Percentiles rank a stretch among this genome's conserved stretches.
Conservation (phyloP, 2,797 vertebrate species). For the Eleutherodactylus coqui region DNA sequence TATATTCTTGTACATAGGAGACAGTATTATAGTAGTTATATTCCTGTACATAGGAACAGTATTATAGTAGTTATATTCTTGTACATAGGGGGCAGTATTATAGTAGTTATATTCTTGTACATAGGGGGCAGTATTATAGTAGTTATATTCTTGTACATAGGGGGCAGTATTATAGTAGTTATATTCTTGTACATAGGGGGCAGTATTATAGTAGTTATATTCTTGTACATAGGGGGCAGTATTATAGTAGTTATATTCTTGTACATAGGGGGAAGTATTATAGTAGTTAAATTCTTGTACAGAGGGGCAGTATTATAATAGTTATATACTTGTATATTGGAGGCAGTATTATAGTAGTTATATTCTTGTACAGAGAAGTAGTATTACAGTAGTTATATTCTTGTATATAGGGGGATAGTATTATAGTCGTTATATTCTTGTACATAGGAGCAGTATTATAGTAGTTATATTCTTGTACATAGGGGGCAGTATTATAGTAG, state of each 20-base stretch:
- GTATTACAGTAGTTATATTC: neutral
- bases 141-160: slow-evolving; percentile 4
- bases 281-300: no score
- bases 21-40: no score
- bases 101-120: neutral
- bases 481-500: neutral
- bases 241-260: no score
- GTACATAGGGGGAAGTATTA: no score
- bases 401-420: no score
- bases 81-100: slow-evolving; percentile 1
- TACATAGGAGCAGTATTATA: neutral
- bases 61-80: neutral
- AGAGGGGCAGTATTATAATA: no score
- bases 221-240: neutral
- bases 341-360: no score
- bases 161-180: neutral
- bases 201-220: slow-evolving; percentile 4
- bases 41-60: neutral
- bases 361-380: no score
- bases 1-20: no score
- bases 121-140: neutral
- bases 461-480: slow-evolving; percentile 10
- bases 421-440: neutral
- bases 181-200: neutral
- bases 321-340: no score